These are phyloP conservation scores for Dendrolimus houi DNA, from an alignment of 2,888 invertebrate species.

Conservation along the genomic window DNA sequence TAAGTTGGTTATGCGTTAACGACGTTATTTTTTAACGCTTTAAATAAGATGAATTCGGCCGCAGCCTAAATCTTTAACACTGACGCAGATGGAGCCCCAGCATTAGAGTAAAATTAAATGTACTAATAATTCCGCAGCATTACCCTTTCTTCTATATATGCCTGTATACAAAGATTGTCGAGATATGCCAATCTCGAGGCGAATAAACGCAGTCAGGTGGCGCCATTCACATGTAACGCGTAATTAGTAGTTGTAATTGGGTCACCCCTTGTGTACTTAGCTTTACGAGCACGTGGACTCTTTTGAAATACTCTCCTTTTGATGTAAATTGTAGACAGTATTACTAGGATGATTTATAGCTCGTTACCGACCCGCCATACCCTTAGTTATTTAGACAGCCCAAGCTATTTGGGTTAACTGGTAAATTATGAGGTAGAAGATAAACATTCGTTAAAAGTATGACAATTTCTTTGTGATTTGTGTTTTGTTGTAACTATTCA, in stretches of 20 bases:
- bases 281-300: constrained; percentile 12
- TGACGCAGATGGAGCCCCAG: no score
- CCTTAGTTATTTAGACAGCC: constrained; percentile 29
- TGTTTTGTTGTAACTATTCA: no score
- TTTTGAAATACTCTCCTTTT: constrained; percentile 31
- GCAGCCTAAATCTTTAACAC: no score
- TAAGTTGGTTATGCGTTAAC: no score
- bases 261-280: constrained; percentile 27
- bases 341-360: constrained; percentile 39
- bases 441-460: constrained; percentile 3
- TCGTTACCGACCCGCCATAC: constrained; percentile 22
- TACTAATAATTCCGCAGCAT: no score
- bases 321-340: constrained; percentile 28
- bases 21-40: no score
- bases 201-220: constrained; percentile 10
- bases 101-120: no score
- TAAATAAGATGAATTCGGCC: no score
- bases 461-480: constrained; percentile 4
- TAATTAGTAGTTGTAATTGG: constrained; percentile 43
- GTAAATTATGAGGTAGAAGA: constrained; percentile 15
- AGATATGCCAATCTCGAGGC: neutral
- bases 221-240: constrained; percentile 20
- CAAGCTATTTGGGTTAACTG: constrained; percentile 29
- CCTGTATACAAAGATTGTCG: no score
- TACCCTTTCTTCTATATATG: no score